phyloP scores from a whole-genome alignment of 2,797 vertebrate species.

The Odontamblyopus lacepedii region DNA sequence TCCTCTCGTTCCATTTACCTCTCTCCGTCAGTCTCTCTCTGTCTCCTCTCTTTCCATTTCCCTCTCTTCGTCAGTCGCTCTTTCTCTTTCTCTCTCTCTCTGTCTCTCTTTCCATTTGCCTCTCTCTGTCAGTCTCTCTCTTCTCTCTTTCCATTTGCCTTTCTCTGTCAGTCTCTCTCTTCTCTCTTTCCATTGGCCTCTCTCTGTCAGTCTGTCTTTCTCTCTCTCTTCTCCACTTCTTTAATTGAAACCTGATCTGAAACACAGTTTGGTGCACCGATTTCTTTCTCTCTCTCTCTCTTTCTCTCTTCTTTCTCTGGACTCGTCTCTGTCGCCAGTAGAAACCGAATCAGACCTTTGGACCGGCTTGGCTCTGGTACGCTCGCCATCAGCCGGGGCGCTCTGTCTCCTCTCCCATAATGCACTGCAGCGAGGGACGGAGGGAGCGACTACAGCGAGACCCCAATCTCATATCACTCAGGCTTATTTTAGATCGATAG shows the following conservation, averaged over 20 bases:
- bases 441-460: slow-evolving; percentile 44
- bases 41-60: too few relatives aligned
- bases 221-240: slow-evolving; percentile 27
- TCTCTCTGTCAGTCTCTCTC: too few relatives aligned
- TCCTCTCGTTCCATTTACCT: too few relatives aligned
- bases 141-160: too few relatives aligned
- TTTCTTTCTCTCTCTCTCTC: slow-evolving; percentile 8
- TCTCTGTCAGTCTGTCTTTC: neutral
- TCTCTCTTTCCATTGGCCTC: too few relatives aligned
- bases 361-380: slow-evolving; percentile 43
- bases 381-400: slow-evolving; percentile 6
- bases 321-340: slow-evolving; percentile 46
- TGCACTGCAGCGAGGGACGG: slow-evolving; percentile 25
- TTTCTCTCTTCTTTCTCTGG: slow-evolving; percentile 31
- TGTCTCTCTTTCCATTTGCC: too few relatives aligned
- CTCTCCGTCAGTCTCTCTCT: too few relatives aligned
- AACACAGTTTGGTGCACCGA: slow-evolving; percentile 47
- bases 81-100: too few relatives aligned
- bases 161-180: too few relatives aligned
- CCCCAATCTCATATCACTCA: slow-evolving; percentile 46
- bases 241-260: slow-evolving; percentile 59
- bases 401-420: slow-evolving; percentile 5
- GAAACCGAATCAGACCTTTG: slow-evolving; percentile 49
- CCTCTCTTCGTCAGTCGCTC: too few relatives aligned
- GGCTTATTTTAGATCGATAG: slow-evolving; percentile 29